These are phyloP conservation scores for Stenopsyche tienmushanensis DNA, from an alignment of 1,140 invertebrate species.

Conservation along the genomic window DNA sequence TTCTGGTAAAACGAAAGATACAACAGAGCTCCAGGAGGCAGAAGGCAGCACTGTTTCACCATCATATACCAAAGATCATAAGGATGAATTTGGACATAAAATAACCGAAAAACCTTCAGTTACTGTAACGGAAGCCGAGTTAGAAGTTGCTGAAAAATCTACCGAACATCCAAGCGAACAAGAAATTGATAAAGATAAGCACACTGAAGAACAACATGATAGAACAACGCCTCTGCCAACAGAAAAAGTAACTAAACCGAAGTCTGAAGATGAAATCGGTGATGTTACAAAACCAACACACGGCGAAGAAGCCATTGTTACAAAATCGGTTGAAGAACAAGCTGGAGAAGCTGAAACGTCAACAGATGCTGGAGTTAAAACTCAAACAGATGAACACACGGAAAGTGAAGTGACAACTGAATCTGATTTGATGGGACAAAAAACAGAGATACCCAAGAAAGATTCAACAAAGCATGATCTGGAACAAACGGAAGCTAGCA, in stretches of 20 bases:
- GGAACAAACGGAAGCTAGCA: background rate
- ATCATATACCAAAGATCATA: too few species aligned
- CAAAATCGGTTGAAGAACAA: background rate
- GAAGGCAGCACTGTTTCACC: too few species aligned
- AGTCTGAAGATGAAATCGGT: background rate
- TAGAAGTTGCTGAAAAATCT: background rate
- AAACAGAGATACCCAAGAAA: background rate
- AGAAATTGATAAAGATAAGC: too few species aligned
- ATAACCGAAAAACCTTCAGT: background rate
- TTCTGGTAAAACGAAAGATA: too few species aligned
- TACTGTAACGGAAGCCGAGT: background rate
- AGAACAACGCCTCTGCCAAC: background rate
- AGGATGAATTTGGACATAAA: too few species aligned
- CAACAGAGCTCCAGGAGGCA: too few species aligned
- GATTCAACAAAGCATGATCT: background rate
- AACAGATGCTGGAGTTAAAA: background rate
- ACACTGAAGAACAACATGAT: background rate
- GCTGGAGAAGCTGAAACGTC: background rate
- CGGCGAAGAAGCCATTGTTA: background rate
- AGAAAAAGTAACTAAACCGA: background rate
- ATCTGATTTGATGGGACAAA: slow-evolving; percentile 30
- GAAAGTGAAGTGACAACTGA: slow-evolving; percentile 1
- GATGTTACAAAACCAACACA: background rate
- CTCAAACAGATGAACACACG: background rate
- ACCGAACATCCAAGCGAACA: too few species aligned